Percentiles rank a stretch among this genome's conserved stretches.
phyloP scores from a whole-genome alignment of 2,797 vertebrate genomes.

The Parotocinclus haroldoi region DNA sequence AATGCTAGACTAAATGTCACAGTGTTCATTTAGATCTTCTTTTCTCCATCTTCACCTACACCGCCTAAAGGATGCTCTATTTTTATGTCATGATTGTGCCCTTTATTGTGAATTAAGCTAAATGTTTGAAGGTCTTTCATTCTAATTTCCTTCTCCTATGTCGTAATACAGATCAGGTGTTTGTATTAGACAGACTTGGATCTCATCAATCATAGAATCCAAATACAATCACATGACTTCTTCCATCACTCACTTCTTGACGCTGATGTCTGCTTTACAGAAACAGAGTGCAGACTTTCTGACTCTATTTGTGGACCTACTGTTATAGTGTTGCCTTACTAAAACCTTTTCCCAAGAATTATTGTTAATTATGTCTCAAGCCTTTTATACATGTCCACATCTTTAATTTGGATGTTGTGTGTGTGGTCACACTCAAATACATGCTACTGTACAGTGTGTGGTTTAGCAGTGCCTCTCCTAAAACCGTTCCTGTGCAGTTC shows the following conservation, averaged over 20 bases:
- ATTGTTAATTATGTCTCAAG: background rate
- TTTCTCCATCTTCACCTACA: too few species aligned
- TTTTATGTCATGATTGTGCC: too few species aligned
- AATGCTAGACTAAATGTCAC: too few species aligned
- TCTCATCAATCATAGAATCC: too few species aligned
- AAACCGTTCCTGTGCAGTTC: slow-evolving; percentile 9
- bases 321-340: background rate
- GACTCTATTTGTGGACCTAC: slow-evolving; percentile 8
- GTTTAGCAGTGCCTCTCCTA: slow-evolving; percentile 1
- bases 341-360: background rate
- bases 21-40: too few species aligned
- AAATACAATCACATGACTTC: background rate
- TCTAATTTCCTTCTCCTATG: too few species aligned
- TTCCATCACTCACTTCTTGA: background rate
- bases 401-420: slow-evolving; percentile 22
- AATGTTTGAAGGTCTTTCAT: too few species aligned
- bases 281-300: slow-evolving; percentile 14
- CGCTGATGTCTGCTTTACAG: slow-evolving; percentile 6
- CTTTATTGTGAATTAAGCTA: too few species aligned
- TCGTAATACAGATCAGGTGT: too few species aligned
- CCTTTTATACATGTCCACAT: background rate
- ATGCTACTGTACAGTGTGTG: slow-evolving; percentile 6
- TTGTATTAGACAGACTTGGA: too few species aligned
- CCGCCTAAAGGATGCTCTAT: too few species aligned
- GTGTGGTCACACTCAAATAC: slow-evolving; percentile 7